These are phyloP conservation scores for Erebia ligea DNA, from an alignment of 2,888 invertebrate genomes.

Conservation along the genomic window DNA sequence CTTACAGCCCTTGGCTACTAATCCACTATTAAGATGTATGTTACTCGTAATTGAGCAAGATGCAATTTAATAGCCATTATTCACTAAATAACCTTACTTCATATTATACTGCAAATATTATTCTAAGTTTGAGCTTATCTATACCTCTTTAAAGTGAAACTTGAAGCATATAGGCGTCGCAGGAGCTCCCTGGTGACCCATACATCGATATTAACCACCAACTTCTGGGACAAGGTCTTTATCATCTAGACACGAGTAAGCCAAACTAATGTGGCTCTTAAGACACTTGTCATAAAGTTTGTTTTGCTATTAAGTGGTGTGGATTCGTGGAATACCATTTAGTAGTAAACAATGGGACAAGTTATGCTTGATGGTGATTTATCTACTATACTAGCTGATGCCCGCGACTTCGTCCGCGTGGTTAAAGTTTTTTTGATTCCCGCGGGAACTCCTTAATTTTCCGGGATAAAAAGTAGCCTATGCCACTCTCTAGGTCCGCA, in stretches of 20 bases:
- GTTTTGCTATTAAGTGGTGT: not conserved
- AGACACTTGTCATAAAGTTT: slow-evolving; percentile 3
- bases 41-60: not conserved
- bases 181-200: slow-evolving; percentile 55
- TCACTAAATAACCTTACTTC: too few species aligned
- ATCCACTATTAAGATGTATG: too few species aligned
- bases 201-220: slow-evolving; percentile 63
- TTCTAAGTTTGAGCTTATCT: slow-evolving; percentile 18
- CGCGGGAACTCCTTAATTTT: too few species aligned
- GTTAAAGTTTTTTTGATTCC: too few species aligned
- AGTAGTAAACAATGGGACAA: slow-evolving; percentile 4
- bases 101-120: slow-evolving; percentile 23
- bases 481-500: too few species aligned
- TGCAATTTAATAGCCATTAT: not conserved
- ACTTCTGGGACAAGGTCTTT: slow-evolving; percentile 33
- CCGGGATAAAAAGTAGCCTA: too few species aligned
- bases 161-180: slow-evolving; percentile 38
- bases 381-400: not conserved
- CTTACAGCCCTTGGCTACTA: too few species aligned
- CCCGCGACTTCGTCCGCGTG: too few species aligned
- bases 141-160: slow-evolving; percentile 11
- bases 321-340: not conserved
- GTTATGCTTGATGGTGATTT: slow-evolving; percentile 3
- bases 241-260: slow-evolving; percentile 12
- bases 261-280: slow-evolving; percentile 15